Evolutionary conservation across 2,888 invertebrate species (phyloP).

Genomic region (Ferrisia virgata): DNA sequence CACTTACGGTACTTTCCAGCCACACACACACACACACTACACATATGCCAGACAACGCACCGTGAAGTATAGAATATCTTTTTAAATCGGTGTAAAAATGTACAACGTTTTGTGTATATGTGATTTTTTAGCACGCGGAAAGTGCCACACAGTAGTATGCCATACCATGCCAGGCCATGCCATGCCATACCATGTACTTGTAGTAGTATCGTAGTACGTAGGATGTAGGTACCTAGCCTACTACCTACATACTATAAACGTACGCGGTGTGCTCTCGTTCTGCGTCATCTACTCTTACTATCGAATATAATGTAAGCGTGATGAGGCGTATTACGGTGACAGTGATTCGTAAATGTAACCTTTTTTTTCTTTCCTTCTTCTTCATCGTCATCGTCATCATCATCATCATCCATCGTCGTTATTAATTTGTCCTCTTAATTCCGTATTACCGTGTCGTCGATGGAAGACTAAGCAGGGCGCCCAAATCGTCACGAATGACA

Average conservation of each 20-base stretch:
- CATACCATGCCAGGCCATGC: too few species aligned
- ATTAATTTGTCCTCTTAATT: not conserved
- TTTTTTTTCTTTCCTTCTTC: not conserved
- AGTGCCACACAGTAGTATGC: too few species aligned
- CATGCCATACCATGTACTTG: too few species aligned
- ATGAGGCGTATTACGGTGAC: conserved; percentile 28
- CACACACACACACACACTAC: not conserved
- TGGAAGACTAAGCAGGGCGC: too few species aligned
- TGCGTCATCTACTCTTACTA: conserved; percentile 31
- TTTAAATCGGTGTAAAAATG: conserved; percentile 32
- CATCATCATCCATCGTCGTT: too few species aligned
- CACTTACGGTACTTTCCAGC: conserved; percentile 14
- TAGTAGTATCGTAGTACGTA: too few species aligned
- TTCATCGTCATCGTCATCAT: too few species aligned
- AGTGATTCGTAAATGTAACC: conserved; percentile 18
- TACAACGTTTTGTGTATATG: conserved; percentile 31
- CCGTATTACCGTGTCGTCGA: not conserved
- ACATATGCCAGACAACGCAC: not conserved
- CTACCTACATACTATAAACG: not conserved
- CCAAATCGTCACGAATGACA: too few species aligned
- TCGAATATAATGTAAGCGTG: conserved; percentile 14
- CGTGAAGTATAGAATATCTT: conserved; percentile 21
- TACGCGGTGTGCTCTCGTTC: not conserved
- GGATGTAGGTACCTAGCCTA: too few species aligned
- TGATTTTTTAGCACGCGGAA: conserved; percentile 29